phyloP scores from a whole-genome alignment of 1,140 invertebrate species.

The Chironomus striatipennis region DNA sequence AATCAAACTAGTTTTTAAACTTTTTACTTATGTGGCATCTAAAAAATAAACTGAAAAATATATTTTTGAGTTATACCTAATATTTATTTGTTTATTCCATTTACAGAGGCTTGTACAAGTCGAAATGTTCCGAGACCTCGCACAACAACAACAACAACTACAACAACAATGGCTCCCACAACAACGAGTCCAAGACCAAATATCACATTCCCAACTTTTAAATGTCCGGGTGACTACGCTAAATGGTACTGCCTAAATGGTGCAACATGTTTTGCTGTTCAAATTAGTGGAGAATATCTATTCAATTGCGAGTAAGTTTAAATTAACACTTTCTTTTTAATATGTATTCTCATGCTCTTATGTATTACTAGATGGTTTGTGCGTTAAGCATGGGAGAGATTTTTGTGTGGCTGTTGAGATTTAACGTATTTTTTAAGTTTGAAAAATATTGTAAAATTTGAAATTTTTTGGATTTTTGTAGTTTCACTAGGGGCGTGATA shows the following conservation, averaged over 20 bases:
- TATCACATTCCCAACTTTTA: constrained; percentile 89
- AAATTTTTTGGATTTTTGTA: no score
- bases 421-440: no score
- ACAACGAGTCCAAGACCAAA: constrained; percentile 58
- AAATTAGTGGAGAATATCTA: constrained; percentile 81
- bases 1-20: neutral
- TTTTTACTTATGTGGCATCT: no score
- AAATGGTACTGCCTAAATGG: constrained; percentile 92
- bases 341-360: no score
- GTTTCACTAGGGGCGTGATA: no score
- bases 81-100: constrained; percentile 17
- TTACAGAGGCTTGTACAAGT: constrained; percentile 72
- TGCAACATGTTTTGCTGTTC: constrained; percentile 87
- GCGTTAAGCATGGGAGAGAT: no score
- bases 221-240: constrained; percentile 82
- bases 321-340: neutral
- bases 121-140: constrained; percentile 75
- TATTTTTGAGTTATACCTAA: neutral
- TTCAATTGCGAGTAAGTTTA: constrained; percentile 89
- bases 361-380: no score
- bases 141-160: constrained; percentile 25
- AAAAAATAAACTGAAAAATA: neutral
- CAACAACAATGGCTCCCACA: constrained; percentile 32
- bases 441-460: no score
- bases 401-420: no score